phyloP scores from a whole-genome alignment of 2,888 invertebrate species.

The Trisateles emortualis region DNA sequence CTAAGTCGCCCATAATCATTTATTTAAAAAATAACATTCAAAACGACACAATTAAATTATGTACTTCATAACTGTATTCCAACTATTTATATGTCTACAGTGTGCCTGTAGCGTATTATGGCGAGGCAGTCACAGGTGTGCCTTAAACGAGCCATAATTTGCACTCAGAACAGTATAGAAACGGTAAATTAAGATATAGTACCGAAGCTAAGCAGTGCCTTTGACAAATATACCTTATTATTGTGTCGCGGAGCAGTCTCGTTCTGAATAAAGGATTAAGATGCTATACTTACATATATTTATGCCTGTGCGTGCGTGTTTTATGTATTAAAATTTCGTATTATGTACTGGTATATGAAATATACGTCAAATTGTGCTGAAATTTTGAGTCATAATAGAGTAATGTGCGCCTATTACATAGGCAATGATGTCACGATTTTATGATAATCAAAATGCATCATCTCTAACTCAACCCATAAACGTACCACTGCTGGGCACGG shows the following conservation, averaged over 20 bases:
- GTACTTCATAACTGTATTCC: slow-evolving; percentile 15
- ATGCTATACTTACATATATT: slow-evolving; percentile 17
- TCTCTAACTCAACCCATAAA: no score
- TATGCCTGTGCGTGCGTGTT: slow-evolving; percentile 11
- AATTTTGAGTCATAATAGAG: slow-evolving; percentile 3
- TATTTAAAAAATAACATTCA: slow-evolving; percentile 3
- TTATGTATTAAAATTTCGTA: slow-evolving; percentile 28
- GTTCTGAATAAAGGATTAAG: slow-evolving; percentile 40
- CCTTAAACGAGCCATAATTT: slow-evolving; percentile 69
- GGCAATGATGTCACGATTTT: not conserved
- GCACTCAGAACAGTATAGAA: slow-evolving; percentile 53
- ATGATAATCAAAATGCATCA: no score
- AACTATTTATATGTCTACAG: slow-evolving; percentile 16
- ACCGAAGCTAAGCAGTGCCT: slow-evolving; percentile 62
- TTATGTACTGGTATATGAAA: slow-evolving; percentile 14
- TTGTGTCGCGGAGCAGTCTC: slow-evolving; percentile 58
- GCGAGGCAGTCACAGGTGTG: slow-evolving; percentile 67
- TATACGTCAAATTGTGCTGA: slow-evolving; percentile 6
- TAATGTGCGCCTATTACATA: not conserved
- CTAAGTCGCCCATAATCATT: not conserved
- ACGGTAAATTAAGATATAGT: slow-evolving; percentile 71
- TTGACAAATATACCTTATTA: slow-evolving; percentile 79
- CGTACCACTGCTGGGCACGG: no score
- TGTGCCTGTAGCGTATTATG: slow-evolving; percentile 15
- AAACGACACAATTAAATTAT: slow-evolving; percentile 5